Conservation (phyloP, 2,113 vertebrate genomes). For the Ardeotis arabs region DNA sequence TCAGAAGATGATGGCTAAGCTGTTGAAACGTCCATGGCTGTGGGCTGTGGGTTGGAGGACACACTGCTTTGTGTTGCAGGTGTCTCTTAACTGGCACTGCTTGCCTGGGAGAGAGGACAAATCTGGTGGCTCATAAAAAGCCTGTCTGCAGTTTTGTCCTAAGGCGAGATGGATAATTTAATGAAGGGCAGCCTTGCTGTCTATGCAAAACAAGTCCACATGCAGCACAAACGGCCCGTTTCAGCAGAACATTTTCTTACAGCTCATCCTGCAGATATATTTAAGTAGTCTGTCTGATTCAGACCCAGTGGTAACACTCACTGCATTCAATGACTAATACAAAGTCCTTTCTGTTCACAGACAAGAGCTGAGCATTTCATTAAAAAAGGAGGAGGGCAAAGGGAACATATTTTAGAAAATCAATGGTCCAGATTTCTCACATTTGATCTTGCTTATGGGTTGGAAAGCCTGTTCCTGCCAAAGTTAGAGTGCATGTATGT, state of each 20-base stretch:
- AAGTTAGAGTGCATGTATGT: not conserved
- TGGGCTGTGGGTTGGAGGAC: not conserved
- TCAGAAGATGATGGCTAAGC: not conserved
- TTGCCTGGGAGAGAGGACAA: not conserved
- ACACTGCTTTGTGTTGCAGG: not conserved
- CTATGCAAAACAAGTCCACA: not conserved
- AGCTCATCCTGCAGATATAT: constrained; percentile 25
- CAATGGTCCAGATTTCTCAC: not conserved
- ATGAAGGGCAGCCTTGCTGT: not conserved
- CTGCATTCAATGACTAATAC: constrained; percentile 35
- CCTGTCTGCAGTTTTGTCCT: not conserved
- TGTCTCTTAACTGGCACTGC: not conserved
- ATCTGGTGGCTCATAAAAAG: not conserved
- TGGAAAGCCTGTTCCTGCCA: not conserved
- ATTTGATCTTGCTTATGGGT: constrained; percentile 6
- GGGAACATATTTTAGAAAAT: constrained; percentile 45
- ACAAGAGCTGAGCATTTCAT: not conserved
- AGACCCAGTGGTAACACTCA: constrained; percentile 24
- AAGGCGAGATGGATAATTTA: not conserved
- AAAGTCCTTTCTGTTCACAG: constrained; percentile 48
- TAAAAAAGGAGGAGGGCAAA: constrained; percentile 1
- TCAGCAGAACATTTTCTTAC: constrained; percentile 6
- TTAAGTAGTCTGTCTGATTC: constrained; percentile 22
- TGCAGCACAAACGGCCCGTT: not conserved
- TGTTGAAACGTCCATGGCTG: not conserved